Percentiles rank a stretch among this genome's conserved stretches.
Evolutionary conservation across 1,140 invertebrate genomes (phyloP).

Genomic region (Antheraea mylitta): DNA sequence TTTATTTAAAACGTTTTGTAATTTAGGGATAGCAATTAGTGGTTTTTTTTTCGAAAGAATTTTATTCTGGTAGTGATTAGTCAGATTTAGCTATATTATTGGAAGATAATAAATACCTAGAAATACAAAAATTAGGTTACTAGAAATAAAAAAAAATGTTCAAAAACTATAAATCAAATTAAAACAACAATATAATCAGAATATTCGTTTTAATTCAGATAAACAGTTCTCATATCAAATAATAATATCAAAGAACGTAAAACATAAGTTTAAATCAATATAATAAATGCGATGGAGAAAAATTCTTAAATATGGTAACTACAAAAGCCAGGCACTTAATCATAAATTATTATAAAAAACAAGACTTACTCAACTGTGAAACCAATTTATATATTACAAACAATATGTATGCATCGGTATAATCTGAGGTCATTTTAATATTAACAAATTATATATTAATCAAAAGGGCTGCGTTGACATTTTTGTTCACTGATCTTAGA

Average conservation of each 20-base stretch:
- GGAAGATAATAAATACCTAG: no score
- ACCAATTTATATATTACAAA: background rate
- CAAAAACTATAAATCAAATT: no score
- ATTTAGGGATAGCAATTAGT: no score
- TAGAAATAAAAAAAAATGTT: no score
- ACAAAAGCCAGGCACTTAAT: conserved; percentile 44
- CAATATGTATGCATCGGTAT: no score
- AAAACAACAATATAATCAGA: background rate
- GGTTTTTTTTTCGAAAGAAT: no score
- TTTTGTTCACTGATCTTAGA: background rate
- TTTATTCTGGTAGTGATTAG: no score
- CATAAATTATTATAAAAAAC: conserved; percentile 4
- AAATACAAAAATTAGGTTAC: no score
- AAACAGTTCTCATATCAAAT: background rate
- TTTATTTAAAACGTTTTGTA: no score
- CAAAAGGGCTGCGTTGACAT: background rate
- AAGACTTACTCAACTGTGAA: background rate
- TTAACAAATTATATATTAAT: no score
- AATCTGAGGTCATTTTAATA: no score
- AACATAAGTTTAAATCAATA: background rate
- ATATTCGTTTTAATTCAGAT: background rate
- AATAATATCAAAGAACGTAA: background rate
- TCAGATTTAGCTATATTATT: no score
- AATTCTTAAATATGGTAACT: conserved; percentile 28
- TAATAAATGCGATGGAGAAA: conserved; percentile 8